Base-by-base conservation (phyloP, 2,888 invertebrate genomes). In the Melikaiella ostensackeni region DNA sequence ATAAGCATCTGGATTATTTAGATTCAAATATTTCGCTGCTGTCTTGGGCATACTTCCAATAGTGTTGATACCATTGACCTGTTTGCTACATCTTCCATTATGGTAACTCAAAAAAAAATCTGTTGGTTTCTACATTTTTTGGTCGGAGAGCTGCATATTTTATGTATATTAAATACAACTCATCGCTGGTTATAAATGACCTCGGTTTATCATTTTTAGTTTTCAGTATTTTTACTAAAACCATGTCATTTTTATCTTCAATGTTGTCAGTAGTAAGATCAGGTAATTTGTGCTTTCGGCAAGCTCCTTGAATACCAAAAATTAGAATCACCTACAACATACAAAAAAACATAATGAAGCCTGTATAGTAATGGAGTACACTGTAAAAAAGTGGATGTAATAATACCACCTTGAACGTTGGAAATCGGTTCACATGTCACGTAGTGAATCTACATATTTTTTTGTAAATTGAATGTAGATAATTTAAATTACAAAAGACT, bases 21-120 rank as follows among this genome's bases (percentile, higher is more conserved):
- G 74, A 46, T 76, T 74, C n/a, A 80, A 77, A 73, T 62, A 83
- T 30, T 21, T 24, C n/a, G 81, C 80, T 9, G 79, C 35, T 74
- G 35, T 50, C 76, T 77, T 77, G 9, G 80, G 77, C 70, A 79
- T 79, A 9, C 61, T 55, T 55, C 77, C 75, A 30, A 81, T 74
- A 8, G 38, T 80, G 62, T 82, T 76, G 13, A 75, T 76, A 11
- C 81, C 79, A 27, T 76, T 77, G 13, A 30, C 38, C 66, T 76
- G 75, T 27, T 27, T 55, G 11, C 61, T 76, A 55, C 76, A 79
- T 62, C 27, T 74, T n/a, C 74, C 75, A 61, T 79, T 77, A 19
- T 19, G 74, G 16, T 64, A 74, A 11, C 33, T 74, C 24, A n/a
- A 79, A 16, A 50, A 74, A 73, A 38, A 77, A 77, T 64, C 73